Evolutionary conservation across 2,888 invertebrate species (phyloP).

Genomic region (Nomada goodeniana): DNA sequence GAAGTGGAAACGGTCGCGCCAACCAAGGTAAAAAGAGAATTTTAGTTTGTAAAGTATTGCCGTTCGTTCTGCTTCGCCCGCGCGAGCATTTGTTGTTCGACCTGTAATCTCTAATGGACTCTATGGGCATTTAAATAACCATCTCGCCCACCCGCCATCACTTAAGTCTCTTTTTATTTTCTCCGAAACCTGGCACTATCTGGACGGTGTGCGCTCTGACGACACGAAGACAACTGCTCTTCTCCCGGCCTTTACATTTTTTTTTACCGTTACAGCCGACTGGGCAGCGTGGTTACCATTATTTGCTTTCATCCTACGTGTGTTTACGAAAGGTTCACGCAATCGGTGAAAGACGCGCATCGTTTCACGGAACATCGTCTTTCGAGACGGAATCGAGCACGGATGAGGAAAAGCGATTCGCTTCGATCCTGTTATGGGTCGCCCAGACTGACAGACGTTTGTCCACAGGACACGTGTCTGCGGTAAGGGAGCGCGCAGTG

Average conservation of each 20-base stretch:
- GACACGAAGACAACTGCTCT: conserved; percentile 60
- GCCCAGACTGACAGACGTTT: no score
- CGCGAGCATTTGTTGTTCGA: conserved; percentile 73
- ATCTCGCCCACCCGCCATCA: conserved; percentile 77
- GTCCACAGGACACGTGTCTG: no score
- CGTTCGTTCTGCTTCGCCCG: conserved; percentile 65
- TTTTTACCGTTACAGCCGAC: conserved; percentile 67
- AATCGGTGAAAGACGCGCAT: conserved; percentile 11
- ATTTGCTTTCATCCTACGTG: conserved; percentile 55
- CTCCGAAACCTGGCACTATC: conserved; percentile 61
- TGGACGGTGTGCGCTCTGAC: conserved; percentile 48
- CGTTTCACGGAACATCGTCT: not conserved
- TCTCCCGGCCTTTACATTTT: conserved; percentile 60
- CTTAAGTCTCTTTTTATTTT: conserved; percentile 67
- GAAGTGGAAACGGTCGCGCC: conserved; percentile 36
- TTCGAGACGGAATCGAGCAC: not conserved
- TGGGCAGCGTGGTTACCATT: conserved; percentile 44
- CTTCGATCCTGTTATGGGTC: not conserved
- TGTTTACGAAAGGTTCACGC: conserved; percentile 9
- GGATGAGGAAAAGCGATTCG: not conserved
- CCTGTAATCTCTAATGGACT: conserved; percentile 77
- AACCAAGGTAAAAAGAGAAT: conserved; percentile 48
- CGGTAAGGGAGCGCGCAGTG: no score
- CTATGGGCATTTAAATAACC: conserved; percentile 78
- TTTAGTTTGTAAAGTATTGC: conserved; percentile 61